Conservation (phyloP, 1,140 invertebrate genomes). For the Radopholus similis region DNA sequence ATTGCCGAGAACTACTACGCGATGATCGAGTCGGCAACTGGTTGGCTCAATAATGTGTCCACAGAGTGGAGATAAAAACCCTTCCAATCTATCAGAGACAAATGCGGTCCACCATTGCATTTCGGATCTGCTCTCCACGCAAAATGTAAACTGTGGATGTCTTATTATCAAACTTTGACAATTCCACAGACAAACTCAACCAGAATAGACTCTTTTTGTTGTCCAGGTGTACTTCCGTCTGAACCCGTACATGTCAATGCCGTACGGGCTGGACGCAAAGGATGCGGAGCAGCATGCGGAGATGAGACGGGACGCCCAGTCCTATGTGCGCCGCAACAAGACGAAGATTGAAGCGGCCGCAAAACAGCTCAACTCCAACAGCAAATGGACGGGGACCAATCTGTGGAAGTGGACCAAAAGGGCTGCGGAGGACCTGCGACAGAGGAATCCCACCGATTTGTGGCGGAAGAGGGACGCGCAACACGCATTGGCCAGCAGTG, state of each 20-base stretch:
- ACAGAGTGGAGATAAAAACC: constrained; percentile 21
- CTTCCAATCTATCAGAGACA: constrained; percentile 62
- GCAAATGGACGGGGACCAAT: no score
- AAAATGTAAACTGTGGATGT: background rate
- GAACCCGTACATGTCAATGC: constrained; percentile 81
- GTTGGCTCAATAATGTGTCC: constrained; percentile 68
- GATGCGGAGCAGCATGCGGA: constrained; percentile 58
- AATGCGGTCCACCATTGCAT: constrained; percentile 71
- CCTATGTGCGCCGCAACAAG: constrained; percentile 52
- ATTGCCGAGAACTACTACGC: constrained; percentile 77
- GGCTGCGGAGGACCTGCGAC: background rate
- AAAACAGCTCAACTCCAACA: constrained; percentile 30
- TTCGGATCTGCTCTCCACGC: constrained; percentile 74
- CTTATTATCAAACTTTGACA: background rate
- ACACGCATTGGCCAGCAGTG: no score
- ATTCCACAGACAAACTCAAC: no score
- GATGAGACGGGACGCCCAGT: constrained; percentile 47
- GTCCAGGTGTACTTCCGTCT: constrained; percentile 74
- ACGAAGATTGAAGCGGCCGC: constrained; percentile 44
- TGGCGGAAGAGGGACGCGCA: background rate
- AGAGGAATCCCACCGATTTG: background rate
- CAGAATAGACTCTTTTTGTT: background rate
- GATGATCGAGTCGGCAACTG: constrained; percentile 82
- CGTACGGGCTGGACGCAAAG: constrained; percentile 78
- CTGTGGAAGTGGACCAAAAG: no score